phyloP scores from a whole-genome alignment of 2,113 vertebrate genomes.

The Myodes glareolus region DNA sequence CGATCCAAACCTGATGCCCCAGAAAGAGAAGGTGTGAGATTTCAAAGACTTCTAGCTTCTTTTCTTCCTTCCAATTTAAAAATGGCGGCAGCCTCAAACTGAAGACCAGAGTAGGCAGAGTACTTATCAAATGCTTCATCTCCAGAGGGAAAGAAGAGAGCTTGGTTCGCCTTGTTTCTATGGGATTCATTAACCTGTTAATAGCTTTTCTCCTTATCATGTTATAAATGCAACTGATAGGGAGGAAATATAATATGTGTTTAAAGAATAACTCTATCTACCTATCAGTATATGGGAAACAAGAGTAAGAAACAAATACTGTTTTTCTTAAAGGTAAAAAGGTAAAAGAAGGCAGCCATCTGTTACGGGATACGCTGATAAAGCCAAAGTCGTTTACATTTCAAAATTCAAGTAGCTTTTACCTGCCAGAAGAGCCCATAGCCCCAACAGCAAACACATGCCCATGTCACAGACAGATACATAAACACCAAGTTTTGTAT shows the following conservation, averaged over 20 bases:
- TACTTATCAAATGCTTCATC: constrained; percentile 6
- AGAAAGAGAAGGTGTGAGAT: background rate
- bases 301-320: constrained; percentile 71
- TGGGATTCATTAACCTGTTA: constrained; percentile 41
- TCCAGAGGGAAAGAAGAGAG: constrained; percentile 37
- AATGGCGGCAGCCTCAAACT: constrained; percentile 31
- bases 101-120: constrained; percentile 43
- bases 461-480: background rate
- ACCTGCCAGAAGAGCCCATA: constrained; percentile 33
- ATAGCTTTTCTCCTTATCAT: constrained; percentile 56
- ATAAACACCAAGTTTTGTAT: constrained; percentile 21
- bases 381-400: constrained; percentile 63
- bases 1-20: background rate
- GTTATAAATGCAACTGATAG: constrained; percentile 69
- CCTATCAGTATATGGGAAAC: constrained; percentile 58
- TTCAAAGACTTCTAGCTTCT: background rate
- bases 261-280: constrained; percentile 70
- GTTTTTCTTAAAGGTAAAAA: constrained; percentile 70
- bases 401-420: constrained; percentile 66
- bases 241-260: constrained; percentile 64
- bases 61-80: constrained; percentile 31
- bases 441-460: background rate
- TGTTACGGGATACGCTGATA: constrained; percentile 58
- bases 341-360: constrained; percentile 3
- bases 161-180: constrained; percentile 35